Base-by-base conservation (phyloP, 1,140 invertebrate genomes). In the Pseudomyrmex flavicornis region DNA sequence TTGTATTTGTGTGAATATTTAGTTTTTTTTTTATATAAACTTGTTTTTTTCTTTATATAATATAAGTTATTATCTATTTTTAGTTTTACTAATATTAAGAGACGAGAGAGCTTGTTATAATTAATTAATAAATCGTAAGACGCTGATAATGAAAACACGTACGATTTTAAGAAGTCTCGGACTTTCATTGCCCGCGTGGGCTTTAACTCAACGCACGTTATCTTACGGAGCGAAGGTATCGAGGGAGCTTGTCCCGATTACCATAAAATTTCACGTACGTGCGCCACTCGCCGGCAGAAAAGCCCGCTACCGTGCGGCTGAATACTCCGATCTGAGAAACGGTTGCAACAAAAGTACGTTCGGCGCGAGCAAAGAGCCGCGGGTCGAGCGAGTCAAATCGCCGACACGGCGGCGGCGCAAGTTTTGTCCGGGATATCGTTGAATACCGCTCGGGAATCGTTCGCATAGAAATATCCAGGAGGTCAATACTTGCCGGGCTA, bases 381-480 rank as follows among this genome's bases (percentile, higher is more conserved):
- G 80, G 85, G 84, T 89, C 87, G 83, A 87, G 87, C 88, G 87
- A 89, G 85, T 88, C 88, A 75, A 90, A 91, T 89, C 85, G 87
- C 20, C 65, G 75, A 79, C 82, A 52, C 13, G 77, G 20, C 10
- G 54, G 22, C 26, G 56, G 87, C 7, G 61, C 77, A 91, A 89
- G 82, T 90, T 88, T 89, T 70, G 85, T 79, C 87, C 59, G 7
- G 26, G 74, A 79, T 35, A 46, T 52, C 26, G 46, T 22, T 8
- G 26, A 22, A 35, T 50, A 17, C 10, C n/a, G 20, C 22, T n/a
- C 15, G 15, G 12, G n/a, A 4, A n/a, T 77, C 44, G 58, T 22
- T 20, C 26, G 35, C 44, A 44, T 62, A 10, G 46, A 9, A 15
- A 68, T 58, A 73, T 17, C 50, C 9, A 65, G 8, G 70, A 35